A percentile compares a stretch with the other conserved stretches of the same genome.
phyloP scores from a whole-genome alignment of 2,888 invertebrate species.

The Microctonus hyperodae region DNA sequence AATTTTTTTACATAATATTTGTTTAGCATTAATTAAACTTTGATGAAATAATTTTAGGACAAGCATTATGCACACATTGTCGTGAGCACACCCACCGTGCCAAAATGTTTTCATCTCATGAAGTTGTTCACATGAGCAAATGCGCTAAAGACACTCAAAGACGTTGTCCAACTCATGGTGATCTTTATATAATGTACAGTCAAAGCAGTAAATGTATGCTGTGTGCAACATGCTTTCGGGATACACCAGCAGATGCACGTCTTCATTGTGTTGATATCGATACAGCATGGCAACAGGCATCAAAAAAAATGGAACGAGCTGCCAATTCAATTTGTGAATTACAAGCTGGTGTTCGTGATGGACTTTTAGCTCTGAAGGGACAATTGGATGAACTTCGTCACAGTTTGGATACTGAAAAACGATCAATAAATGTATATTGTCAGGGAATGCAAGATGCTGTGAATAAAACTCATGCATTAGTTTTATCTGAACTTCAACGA shows the following conservation, averaged over 20 bases:
- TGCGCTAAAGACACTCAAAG: slow-evolving; percentile 73
- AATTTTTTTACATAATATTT: no score
- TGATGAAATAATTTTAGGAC: slow-evolving; percentile 63
- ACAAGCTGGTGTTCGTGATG: slow-evolving; percentile 74
- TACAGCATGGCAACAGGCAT: slow-evolving; percentile 75
- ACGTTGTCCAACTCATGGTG: slow-evolving; percentile 74
- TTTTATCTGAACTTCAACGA: slow-evolving; percentile 73
- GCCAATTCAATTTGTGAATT: slow-evolving; percentile 66
- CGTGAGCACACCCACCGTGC: slow-evolving; percentile 78
- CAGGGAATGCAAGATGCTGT: slow-evolving; percentile 74
- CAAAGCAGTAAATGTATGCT: slow-evolving; percentile 74
- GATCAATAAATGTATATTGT: slow-evolving; percentile 72
- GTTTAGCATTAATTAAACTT: no score
- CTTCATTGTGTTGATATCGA: slow-evolving; percentile 78
- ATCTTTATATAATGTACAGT: slow-evolving; percentile 79
- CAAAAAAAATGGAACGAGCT: slow-evolving; percentile 74
- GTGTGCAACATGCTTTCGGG: slow-evolving; percentile 78
- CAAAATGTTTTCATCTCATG: slow-evolving; percentile 79
- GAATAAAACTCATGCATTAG: slow-evolving; percentile 71
- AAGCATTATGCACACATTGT: slow-evolving; percentile 75
- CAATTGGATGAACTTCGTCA: slow-evolving; percentile 73
- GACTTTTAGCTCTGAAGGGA: slow-evolving; percentile 71
- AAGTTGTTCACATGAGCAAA: slow-evolving; percentile 76
- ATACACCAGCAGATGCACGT: slow-evolving; percentile 72
- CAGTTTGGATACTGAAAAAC: slow-evolving; percentile 72